These are phyloP conservation scores for Agelas oroides DNA, from an alignment of 37 sponge, comb jelly and placozoan genomes.

Conservation along the genomic window DNA sequence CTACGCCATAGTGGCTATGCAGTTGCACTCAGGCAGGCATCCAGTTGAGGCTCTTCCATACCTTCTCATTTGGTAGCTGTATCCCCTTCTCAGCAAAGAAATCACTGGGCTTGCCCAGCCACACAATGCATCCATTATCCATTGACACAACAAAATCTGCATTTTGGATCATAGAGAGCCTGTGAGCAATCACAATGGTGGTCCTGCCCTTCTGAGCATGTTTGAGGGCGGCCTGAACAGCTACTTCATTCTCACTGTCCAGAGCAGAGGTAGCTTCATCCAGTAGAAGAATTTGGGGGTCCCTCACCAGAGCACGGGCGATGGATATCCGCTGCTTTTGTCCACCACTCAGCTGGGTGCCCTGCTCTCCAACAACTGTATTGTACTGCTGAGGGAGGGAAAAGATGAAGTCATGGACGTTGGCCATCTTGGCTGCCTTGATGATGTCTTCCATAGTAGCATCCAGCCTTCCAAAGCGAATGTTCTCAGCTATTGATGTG, in stretches of 20 bases:
- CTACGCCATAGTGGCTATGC: too few species aligned
- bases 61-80: conserved; percentile 21
- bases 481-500: conserved; percentile 86
- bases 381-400: conserved; percentile 70
- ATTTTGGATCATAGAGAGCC: conserved; percentile 72
- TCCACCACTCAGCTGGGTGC: conserved; percentile 80
- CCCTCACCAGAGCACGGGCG: conserved; percentile 78
- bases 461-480: conserved; percentile 62
- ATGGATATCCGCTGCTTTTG: conserved; percentile 88
- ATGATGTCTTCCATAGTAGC: conserved; percentile 56
- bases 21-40: too few species aligned
- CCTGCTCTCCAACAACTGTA: conserved; percentile 75
- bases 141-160: conserved; percentile 60
- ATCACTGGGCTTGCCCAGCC: conserved; percentile 57
- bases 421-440: conserved; percentile 71
- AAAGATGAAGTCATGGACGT: conserved; percentile 75
- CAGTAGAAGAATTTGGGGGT: conserved; percentile 80
- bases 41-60: too few species aligned
- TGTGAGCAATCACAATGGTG: conserved; percentile 77
- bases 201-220: conserved; percentile 78
- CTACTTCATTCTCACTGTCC: conserved; percentile 79
- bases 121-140: conserved; percentile 50
- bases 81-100: conserved; percentile 65
- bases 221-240: conserved; percentile 76
- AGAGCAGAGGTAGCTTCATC: conserved; percentile 91